phyloP scores from a whole-genome alignment of 2,888 invertebrate species.

The Luperina nickerlii region DNA sequence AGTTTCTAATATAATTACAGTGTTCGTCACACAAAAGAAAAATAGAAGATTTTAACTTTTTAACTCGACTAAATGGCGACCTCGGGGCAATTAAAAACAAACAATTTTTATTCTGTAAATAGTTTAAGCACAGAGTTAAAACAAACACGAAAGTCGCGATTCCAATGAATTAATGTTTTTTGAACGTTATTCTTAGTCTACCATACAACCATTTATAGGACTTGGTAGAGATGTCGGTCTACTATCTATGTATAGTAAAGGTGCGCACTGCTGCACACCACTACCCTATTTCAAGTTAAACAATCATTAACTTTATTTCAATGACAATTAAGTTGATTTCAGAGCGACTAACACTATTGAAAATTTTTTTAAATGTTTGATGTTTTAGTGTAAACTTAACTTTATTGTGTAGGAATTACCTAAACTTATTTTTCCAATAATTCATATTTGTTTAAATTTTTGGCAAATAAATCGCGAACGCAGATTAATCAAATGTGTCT shows the following conservation, averaged over 20 bases:
- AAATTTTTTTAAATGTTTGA: too few species aligned
- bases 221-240: neutral
- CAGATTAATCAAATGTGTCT: neutral
- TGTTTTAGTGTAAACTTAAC: too few species aligned
- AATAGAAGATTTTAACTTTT: slow-evolving; percentile 40
- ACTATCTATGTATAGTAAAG: neutral
- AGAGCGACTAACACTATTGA: too few species aligned
- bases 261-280: too few species aligned
- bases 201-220: too few species aligned
- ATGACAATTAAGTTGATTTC: too few species aligned
- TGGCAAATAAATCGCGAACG: too few species aligned
- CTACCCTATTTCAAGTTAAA: too few species aligned
- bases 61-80: slow-evolving; percentile 37
- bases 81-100: slow-evolving; percentile 36
- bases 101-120: slow-evolving; percentile 29
- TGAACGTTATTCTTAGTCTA: neutral
- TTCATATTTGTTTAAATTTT: too few species aligned
- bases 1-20: slow-evolving; percentile 50
- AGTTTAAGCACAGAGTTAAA: slow-evolving; percentile 12
- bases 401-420: too few species aligned
- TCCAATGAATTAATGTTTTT: slow-evolving; percentile 1
- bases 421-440: too few species aligned
- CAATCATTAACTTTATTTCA: too few species aligned
- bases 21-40: slow-evolving; percentile 39
- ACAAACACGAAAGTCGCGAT: slow-evolving; percentile 18